Conservation (phyloP, 2,888 invertebrate genomes). For the Platynereis dumerilii region DNA sequence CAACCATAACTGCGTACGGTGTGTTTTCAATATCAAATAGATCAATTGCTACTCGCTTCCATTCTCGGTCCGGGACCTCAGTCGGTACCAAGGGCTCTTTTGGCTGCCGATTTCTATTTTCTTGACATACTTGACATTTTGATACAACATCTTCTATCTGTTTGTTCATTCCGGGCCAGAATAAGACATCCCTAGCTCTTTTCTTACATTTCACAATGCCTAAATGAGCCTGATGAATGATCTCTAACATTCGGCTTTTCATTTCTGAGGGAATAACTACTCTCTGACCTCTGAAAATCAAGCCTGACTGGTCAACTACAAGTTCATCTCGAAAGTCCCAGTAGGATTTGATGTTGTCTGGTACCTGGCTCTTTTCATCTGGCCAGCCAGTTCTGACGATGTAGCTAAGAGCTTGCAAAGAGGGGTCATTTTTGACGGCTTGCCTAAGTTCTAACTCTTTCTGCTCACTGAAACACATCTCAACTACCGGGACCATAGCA, state of each 20-base stretch:
- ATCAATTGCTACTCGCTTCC: too few relatives aligned
- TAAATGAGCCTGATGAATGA: neutral
- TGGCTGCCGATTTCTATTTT: too few relatives aligned
- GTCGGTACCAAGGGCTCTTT: too few relatives aligned
- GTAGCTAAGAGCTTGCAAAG: neutral
- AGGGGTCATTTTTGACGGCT: neutral
- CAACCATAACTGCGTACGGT: too few relatives aligned
- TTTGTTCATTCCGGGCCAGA: neutral
- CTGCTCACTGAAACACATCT: neutral
- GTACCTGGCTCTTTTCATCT: neutral
- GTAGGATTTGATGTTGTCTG: neutral
- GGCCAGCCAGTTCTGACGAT: neutral
- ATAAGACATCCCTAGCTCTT: neutral
- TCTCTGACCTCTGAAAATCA: neutral
- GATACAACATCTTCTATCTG: neutral
- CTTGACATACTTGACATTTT: too few relatives aligned
- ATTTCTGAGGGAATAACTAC: neutral
- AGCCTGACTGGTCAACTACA: neutral
- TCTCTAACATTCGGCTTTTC: neutral
- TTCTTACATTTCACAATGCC: neutral
- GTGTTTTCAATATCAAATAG: too few relatives aligned
- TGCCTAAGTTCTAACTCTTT: neutral
- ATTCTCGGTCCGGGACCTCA: too few relatives aligned
- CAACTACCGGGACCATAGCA: neutral
- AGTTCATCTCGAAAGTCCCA: neutral